These are phyloP conservation scores for Eurois occulta DNA, from an alignment of 2,888 invertebrate species.

Conservation along the genomic window DNA sequence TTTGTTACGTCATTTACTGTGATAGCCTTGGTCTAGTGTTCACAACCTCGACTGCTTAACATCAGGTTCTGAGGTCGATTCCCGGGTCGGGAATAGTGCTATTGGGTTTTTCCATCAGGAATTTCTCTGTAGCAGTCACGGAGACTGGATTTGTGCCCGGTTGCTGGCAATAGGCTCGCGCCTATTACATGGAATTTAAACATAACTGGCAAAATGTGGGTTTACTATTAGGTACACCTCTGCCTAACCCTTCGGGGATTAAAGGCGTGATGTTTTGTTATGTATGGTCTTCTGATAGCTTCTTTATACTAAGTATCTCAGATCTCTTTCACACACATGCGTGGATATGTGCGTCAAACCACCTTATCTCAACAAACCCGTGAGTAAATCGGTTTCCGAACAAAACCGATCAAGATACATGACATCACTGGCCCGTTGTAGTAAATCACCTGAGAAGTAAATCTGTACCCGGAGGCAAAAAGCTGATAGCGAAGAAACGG, in stretches of 20 bases:
- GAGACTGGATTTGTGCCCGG: neutral
- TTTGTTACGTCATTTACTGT: too few relatives aligned
- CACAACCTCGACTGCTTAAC: too few relatives aligned
- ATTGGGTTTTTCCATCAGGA: too few relatives aligned
- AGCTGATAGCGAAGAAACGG: neutral
- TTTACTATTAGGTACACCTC: neutral
- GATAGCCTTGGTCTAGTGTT: too few relatives aligned
- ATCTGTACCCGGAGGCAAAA: constrained; percentile 12
- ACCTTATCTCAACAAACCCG: neutral
- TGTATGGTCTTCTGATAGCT: neutral
- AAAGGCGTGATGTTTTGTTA: neutral
- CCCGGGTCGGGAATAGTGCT: too few relatives aligned
- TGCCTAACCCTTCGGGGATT: neutral
- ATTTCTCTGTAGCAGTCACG: neutral
- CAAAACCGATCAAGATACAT: neutral
- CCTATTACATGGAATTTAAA: neutral
- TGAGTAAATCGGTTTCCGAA: neutral
- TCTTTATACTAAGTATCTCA: neutral
- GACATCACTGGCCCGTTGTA: neutral
- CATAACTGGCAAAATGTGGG: neutral
- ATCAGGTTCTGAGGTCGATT: too few relatives aligned
- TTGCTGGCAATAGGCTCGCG: neutral
- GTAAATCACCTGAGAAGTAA: constrained; percentile 8
- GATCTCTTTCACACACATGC: neutral
- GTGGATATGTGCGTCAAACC: neutral